These are phyloP conservation scores for Mohoua ochrocephala DNA, from an alignment of 2,113 vertebrate genomes.

Conservation along the genomic window DNA sequence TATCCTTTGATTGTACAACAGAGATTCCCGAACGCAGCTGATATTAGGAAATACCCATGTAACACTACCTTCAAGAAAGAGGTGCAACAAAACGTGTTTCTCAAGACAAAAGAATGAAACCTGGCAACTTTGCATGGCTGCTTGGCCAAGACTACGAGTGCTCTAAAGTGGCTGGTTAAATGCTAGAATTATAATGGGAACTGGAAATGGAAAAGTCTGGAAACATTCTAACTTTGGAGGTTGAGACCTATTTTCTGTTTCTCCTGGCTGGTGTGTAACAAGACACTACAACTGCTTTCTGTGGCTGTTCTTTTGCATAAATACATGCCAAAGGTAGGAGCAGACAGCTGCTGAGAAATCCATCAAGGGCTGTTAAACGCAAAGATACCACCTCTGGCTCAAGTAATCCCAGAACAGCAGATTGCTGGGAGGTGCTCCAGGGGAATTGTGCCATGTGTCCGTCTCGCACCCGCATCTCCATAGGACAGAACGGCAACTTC, in stretches of 20 bases:
- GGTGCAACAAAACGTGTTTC: not conserved
- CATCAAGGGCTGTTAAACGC: conserved; percentile 11
- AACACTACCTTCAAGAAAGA: conserved; percentile 26
- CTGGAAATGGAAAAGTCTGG: conserved; percentile 31
- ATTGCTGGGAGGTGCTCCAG: not conserved
- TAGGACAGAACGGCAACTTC: not conserved
- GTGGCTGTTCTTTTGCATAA: not conserved
- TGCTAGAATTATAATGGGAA: not conserved
- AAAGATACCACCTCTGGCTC: not conserved
- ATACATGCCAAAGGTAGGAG: conserved; percentile 33
- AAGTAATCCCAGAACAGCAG: not conserved
- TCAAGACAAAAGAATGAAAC: conserved; percentile 20
- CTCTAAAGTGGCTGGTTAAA: not conserved
- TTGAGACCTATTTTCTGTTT: conserved; percentile 3
- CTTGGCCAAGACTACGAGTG: not conserved
- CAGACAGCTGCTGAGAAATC: conserved; percentile 36
- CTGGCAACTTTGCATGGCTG: not conserved
- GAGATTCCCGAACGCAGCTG: not conserved
- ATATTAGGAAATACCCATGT: conserved; percentile 30
- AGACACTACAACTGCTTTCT: not conserved
- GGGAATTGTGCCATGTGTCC: not conserved
- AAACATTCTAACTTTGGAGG: not conserved
- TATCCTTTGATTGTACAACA: conserved; percentile 9
- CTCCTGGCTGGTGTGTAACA: not conserved
- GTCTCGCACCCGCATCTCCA: not conserved